Percentiles rank a stretch among this genome's conserved stretches.
phyloP scores from a whole-genome alignment of 2,113 vertebrate species.

The Myanophis thanlyinensis region DNA sequence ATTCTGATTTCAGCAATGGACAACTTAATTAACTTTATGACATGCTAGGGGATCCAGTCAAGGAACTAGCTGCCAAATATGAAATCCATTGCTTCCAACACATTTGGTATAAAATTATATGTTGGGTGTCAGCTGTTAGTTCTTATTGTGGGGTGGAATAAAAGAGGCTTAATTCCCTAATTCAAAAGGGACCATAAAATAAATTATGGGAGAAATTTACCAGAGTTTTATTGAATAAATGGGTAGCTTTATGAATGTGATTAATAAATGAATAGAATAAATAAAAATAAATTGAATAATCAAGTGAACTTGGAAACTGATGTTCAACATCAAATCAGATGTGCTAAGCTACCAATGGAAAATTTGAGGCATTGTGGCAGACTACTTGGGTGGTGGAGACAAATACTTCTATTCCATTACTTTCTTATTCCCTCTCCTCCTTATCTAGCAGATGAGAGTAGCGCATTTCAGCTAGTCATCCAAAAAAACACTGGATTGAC shows the following conservation, averaged over 20 bases:
- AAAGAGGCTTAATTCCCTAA: not conserved
- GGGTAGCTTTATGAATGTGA: not conserved
- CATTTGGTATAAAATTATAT: not conserved
- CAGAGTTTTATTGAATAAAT: not conserved
- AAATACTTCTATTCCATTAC: not conserved
- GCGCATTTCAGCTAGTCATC: not conserved
- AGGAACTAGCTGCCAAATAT: not conserved
- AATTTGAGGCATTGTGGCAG: not conserved
- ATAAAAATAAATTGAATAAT: not conserved
- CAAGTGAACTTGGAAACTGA: not conserved
- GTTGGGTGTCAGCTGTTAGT: not conserved
- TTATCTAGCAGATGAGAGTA: not conserved
- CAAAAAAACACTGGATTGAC: not conserved
- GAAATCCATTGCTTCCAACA: not conserved
- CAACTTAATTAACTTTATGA: not conserved
- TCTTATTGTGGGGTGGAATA: not conserved
- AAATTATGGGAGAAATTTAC: not conserved
- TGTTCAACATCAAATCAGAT: not conserved
- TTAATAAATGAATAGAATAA: not conserved
- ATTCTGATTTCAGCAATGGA: not conserved
- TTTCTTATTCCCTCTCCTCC: not conserved
- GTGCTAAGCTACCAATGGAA: not conserved
- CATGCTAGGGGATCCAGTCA: not conserved
- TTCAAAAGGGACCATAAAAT: not conserved
- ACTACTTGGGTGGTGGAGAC: not conserved